Evolutionary conservation across 1,140 invertebrate genomes (phyloP).

Genomic region (Zaprionus kolodkinae): DNA sequence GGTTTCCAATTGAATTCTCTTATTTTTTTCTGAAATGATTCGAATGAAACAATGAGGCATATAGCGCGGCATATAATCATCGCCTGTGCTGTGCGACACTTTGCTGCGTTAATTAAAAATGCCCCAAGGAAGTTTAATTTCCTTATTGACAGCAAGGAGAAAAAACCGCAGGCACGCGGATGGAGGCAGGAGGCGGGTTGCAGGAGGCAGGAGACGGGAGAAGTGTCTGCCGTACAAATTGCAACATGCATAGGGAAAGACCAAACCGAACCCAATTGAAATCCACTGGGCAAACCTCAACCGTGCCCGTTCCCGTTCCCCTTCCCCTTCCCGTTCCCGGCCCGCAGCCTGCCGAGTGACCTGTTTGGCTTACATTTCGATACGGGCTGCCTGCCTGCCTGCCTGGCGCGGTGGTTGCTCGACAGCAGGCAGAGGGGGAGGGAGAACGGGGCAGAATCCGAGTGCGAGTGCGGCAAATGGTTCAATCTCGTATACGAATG

Average conservation of each 20-base stretch:
- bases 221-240: constrained; percentile 4
- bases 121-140: constrained; percentile 17
- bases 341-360: constrained; percentile 31
- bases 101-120: constrained; percentile 17
- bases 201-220: background rate
- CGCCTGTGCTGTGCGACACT: background rate
- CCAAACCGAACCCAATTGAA: constrained; percentile 5
- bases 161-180: background rate
- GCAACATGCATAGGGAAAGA: constrained; percentile 33
- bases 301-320: background rate
- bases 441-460: too few species aligned
- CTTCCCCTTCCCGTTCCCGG: background rate
- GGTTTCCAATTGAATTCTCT: background rate
- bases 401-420: constrained; percentile 31
- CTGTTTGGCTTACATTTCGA: constrained; percentile 53
- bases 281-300: constrained; percentile 8
- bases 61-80: background rate
- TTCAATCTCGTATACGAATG: constrained; percentile 14
- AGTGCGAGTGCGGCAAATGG: background rate
- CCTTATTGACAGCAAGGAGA: constrained; percentile 5
- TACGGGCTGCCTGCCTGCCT: constrained; percentile 32
- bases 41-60: background rate
- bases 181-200: too few species aligned
- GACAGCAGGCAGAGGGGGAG: background rate
- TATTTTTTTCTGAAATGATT: background rate